These are phyloP conservation scores for Lasioglossum lativentre DNA, from an alignment of 2,888 invertebrate genomes.

Conservation along the genomic window DNA sequence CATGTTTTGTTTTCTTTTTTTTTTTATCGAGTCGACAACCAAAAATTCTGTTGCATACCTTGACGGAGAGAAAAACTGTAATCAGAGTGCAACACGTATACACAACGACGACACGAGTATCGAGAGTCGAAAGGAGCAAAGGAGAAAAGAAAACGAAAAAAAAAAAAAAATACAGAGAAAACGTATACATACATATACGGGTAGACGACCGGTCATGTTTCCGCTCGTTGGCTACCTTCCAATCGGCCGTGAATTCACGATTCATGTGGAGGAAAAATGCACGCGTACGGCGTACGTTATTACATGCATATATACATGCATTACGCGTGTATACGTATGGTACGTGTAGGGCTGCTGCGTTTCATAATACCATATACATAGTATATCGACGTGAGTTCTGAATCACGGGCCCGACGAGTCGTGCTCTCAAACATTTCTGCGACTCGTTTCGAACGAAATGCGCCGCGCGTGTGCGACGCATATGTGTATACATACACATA, in stretches of 20 bases:
- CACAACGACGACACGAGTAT: not conserved
- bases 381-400: conserved; percentile 19
- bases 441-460: not conserved
- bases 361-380: not conserved
- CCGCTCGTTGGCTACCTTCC: conserved; percentile 74
- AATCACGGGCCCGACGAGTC: conserved; percentile 1
- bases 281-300: not conserved
- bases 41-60: conserved; percentile 13
- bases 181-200: not conserved
- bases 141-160: not conserved
- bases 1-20: not conserved
- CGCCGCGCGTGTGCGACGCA: conserved; percentile 8
- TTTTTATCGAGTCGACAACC: not conserved
- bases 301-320: not conserved
- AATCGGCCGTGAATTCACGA: conserved; percentile 7
- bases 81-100: not conserved
- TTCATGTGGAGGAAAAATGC: not conserved
- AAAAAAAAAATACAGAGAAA: not conserved
- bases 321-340: not conserved
- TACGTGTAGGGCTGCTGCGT: not conserved
- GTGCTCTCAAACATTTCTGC: conserved; percentile 16
- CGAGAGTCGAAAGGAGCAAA: not conserved
- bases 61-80: not conserved
- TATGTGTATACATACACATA: too few species aligned
- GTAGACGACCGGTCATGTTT: conserved; percentile 43